Base-by-base conservation (phyloP, 2,888 invertebrate species). In the Drosophila seclusa region DNA sequence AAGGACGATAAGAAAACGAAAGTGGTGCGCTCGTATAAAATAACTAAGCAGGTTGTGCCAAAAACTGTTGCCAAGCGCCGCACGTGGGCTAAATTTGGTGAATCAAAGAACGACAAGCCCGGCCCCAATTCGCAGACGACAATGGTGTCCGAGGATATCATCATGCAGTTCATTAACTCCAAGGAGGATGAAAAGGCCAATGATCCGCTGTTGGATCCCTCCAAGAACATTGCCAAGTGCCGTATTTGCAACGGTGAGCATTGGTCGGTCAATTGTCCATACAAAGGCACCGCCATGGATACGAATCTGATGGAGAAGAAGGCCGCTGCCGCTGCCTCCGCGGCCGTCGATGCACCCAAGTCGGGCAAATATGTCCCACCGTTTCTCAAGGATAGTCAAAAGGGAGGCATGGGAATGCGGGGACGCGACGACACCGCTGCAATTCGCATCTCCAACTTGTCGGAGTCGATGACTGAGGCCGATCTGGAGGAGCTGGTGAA, bases 81-180 rank as follows among this genome's bases (percentile, higher is more conserved):
- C 94, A 97, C 96, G 52, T 99, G 98, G 98, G 95, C 96, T 60
- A 99, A 99, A 93, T 99, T 98, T 94, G 99, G 99, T 13, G 97
- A 97, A 82, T 98, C 98, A 0, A 95, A 95, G 18, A 95, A 94
- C 91, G 99, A 99, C 92, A 97, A 98, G 86, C 97, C 98, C n/a
- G 99, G 99, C 0, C 99, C 99, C 0, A 98, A 99, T 93, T 97
- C 98, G 24, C 97, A 99, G n/a, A 99, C 99, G 6, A 99, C 99
- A 1, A 97, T 98, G 90, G 97, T 98, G 2, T 97, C 97, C 73
- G 99, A 99, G 94, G 99, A 99, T 94, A 97, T 99, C 10, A 97
- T 95, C 90, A 98, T 99, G 97, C 98, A 97, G 91, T 98, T 97
- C 90, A 95, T 98, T 62, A 96, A 96, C 34, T 97, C 96, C 88